Evolutionary conservation across 2,797 vertebrate genomes (phyloP).

Genomic region (Onychomys arenicola): DNA sequence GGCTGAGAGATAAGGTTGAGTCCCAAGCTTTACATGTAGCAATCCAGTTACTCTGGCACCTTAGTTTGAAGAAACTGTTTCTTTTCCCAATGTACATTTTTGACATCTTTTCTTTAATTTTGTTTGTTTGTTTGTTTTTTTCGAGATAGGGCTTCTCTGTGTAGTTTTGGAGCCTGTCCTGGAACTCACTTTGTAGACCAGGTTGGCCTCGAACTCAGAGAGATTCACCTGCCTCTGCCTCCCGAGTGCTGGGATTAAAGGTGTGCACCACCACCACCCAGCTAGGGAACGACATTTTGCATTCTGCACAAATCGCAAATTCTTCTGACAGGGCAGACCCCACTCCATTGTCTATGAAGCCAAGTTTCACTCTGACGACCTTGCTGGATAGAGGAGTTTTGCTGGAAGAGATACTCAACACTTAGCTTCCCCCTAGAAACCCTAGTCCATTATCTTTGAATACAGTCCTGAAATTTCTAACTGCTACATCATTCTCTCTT

Average conservation of each 20-base stretch:
- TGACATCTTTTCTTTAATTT: too few species aligned
- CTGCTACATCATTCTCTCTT: neutral
- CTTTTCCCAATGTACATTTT: neutral
- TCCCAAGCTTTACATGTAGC: neutral
- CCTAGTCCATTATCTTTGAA: neutral
- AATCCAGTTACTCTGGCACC: neutral
- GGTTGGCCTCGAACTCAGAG: too few species aligned
- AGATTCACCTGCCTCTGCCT: too few species aligned
- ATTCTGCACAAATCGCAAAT: constrained; percentile 21
- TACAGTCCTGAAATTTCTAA: neutral
- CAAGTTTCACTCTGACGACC: neutral
- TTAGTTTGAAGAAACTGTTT: neutral
- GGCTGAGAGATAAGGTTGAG: neutral
- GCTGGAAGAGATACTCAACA: neutral
- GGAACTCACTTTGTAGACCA: too few species aligned
- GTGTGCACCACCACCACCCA: too few species aligned
- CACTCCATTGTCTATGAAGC: neutral
- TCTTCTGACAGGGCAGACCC: neutral
- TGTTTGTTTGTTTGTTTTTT: too few species aligned
- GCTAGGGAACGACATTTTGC: neutral
- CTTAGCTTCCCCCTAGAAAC: constrained; percentile 25
- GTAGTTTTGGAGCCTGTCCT: too few species aligned
- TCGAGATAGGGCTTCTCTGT: too few species aligned
- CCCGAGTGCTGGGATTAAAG: too few species aligned
- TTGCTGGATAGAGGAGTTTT: neutral